Base-by-base conservation (phyloP, 2,113 vertebrate genomes). In the Pseudopipra pipra region DNA sequence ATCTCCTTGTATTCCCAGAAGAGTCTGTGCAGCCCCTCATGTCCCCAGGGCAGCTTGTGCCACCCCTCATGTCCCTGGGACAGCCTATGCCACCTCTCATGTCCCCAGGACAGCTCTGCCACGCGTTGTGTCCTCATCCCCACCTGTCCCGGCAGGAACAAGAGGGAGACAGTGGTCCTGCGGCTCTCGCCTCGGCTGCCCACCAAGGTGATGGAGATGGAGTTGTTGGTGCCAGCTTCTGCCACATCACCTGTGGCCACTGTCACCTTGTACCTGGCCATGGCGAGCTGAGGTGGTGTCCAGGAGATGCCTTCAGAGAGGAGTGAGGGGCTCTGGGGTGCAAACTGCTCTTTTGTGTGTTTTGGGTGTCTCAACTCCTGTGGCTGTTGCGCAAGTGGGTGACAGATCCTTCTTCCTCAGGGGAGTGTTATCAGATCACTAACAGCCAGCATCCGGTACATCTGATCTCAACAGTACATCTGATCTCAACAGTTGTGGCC, bases 181-280 rank as follows among this genome's bases (percentile, higher is more conserved):
- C 18, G 18, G 31, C 87, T 90, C 35, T 90, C 63, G 3, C 79
- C 87, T 31, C 54, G 25, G 71, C 30, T 76, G 24, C 87, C 87
- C 71, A 89, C 87, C 63, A 89, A 27, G 47, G 78, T 89, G 79
- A 89, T 76, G 30, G 87, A 89, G n/a, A 89, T 89, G n/a, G 24
- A 55, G 63, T 89, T 89, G 13, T 27, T 89, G 47, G 87, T 89
- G 41, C 71, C 79, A 55, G 87, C 87, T 62, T 76, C 87, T 22
- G 5, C 30, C 71, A 90, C 55, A 65, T 90, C 87, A 70, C 87
- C 87, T 6, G 87, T 90, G 54, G 87, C 87, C 65, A 90, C 87
- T 77, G 63, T 84, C 79, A 84, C 87, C 79, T 90, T 90, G 72
- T 90, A 90, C 63, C 30, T 12, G 0, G 56, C 79, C 87, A 84